These are phyloP conservation scores for Selene dorsalis DNA, from an alignment of 2,797 vertebrate species.

Conservation along the genomic window DNA sequence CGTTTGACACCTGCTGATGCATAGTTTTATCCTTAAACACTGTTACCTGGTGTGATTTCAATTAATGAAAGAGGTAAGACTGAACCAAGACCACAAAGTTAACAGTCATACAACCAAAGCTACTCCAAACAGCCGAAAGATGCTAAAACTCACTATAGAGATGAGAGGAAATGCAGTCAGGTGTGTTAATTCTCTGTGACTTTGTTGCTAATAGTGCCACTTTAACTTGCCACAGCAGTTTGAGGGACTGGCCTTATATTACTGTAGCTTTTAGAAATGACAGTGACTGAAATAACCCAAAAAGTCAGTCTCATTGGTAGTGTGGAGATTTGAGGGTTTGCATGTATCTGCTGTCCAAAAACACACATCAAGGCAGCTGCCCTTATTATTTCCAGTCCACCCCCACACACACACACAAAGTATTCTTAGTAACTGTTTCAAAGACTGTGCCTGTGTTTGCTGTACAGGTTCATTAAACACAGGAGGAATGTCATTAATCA, in stretches of 20 bases:
- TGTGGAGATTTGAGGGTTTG: neutral
- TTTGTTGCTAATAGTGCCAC: neutral
- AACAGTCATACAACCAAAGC: neutral
- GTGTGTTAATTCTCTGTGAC: neutral
- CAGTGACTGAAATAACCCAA: constrained; percentile 1
- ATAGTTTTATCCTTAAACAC: neutral
- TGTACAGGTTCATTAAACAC: constrained; percentile 40
- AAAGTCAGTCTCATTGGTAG: neutral
- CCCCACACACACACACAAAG: neutral
- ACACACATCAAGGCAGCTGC: neutral
- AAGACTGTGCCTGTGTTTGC: constrained; percentile 4
- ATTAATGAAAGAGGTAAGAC: neutral
- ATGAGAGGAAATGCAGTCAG: neutral
- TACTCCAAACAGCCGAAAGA: neutral
- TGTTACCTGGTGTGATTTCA: neutral
- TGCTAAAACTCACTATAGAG: neutral
- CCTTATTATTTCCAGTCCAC: constrained; percentile 11
- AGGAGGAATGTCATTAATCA: constrained; percentile 30
- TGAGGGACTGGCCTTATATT: neutral
- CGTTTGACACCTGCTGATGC: no score
- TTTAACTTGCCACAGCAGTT: neutral
- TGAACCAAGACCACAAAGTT: neutral
- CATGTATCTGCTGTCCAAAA: neutral
- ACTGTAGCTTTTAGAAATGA: neutral
- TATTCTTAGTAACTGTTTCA: constrained; percentile 18